phyloP scores from a whole-genome alignment of 2,113 vertebrate species.

The Fregata magnificens region DNA sequence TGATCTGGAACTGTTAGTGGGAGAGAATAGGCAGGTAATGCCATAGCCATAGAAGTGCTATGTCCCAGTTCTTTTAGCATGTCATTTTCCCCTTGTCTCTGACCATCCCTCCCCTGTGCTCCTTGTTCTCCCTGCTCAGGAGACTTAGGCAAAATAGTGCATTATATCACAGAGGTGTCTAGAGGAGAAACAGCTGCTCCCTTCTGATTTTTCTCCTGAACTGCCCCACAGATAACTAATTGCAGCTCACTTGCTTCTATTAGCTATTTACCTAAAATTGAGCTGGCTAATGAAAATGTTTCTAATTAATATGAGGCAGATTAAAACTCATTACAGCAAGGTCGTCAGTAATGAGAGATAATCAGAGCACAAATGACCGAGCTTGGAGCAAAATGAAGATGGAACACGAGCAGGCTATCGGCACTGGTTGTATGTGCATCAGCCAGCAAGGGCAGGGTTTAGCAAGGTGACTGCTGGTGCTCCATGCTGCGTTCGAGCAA shows the following conservation, averaged over 20 bases:
- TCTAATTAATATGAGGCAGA: slow-evolving; percentile 77
- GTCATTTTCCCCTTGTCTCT: background rate
- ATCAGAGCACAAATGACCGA: slow-evolving; percentile 70
- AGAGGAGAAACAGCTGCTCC: slow-evolving; percentile 49
- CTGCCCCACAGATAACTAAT: slow-evolving; percentile 71
- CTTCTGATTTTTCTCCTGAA: slow-evolving; percentile 41
- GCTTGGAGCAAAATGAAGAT: slow-evolving; percentile 63
- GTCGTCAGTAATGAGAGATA: slow-evolving; percentile 76
- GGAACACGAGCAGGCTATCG: background rate
- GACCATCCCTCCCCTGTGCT: background rate
- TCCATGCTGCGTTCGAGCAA: background rate
- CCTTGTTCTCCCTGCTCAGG: background rate
- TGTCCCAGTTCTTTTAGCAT: background rate
- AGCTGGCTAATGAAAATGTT: slow-evolving; percentile 73
- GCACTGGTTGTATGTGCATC: background rate
- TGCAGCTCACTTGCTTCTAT: slow-evolving; percentile 67
- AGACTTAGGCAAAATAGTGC: background rate
- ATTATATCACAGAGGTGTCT: slow-evolving; percentile 22
- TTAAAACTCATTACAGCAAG: slow-evolving; percentile 78
- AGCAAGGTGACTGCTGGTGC: background rate
- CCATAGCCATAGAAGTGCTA: background rate
- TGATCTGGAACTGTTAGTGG: background rate
- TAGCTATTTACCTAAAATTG: slow-evolving; percentile 72
- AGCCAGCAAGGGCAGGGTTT: background rate
- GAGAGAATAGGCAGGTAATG: background rate